These are phyloP conservation scores for Neodiprion fabricii DNA, from an alignment of 1,140 invertebrate genomes.

Conservation along the genomic window DNA sequence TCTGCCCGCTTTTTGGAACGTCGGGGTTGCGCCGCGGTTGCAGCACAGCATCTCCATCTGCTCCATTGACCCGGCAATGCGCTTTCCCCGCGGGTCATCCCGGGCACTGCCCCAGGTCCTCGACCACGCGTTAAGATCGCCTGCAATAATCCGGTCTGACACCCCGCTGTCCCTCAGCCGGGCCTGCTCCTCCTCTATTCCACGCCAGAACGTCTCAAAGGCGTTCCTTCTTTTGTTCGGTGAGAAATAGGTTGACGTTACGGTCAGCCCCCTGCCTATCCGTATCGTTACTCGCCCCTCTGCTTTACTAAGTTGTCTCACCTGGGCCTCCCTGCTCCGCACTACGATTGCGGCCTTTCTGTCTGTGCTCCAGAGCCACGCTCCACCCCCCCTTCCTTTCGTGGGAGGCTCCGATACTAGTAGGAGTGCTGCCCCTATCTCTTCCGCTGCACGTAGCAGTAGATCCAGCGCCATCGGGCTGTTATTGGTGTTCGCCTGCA, in stretches of 20 bases:
- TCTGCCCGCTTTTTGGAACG: constrained; percentile 26
- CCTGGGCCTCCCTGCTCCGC: not conserved
- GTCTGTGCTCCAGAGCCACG: constrained; percentile 15
- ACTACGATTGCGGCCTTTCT: constrained; percentile 25
- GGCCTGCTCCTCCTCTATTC: constrained; percentile 7
- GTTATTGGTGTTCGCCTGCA: not conserved
- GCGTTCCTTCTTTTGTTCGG: constrained; percentile 16
- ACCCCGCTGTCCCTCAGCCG: not conserved
- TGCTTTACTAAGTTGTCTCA: not conserved
- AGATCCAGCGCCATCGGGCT: constrained; percentile 22
- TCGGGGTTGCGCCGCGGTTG: not conserved
- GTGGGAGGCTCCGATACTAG: constrained; percentile 22
- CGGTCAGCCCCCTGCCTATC: not conserved
- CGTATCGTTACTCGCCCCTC: not conserved
- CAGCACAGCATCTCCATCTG: not conserved
- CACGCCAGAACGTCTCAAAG: constrained; percentile 16
- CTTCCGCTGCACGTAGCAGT: constrained; percentile 15
- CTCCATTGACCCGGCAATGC: not conserved
- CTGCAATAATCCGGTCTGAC: constrained; percentile 19
- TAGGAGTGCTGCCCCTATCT: constrained; percentile 18
- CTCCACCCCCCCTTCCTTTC: not conserved
- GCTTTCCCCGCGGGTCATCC: not conserved
- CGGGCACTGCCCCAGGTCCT: not conserved
- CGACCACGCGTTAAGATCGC: constrained; percentile 29
- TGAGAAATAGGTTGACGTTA: constrained; percentile 23